Evolutionary conservation across 2,797 vertebrate genomes (phyloP).

Genomic region (Tamandua tetradactyla): DNA sequence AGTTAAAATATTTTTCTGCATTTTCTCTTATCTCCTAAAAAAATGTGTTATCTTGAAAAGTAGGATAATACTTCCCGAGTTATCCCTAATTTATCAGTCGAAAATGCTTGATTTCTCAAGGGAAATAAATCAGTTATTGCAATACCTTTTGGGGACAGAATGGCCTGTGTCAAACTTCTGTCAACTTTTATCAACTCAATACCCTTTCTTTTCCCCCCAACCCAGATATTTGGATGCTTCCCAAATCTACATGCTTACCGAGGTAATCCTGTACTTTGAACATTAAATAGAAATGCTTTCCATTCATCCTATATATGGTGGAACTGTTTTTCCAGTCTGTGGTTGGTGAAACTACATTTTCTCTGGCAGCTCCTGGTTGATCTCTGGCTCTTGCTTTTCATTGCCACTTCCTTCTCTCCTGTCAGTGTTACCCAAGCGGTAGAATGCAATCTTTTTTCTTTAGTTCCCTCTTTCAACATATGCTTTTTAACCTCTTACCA

Average conservation of each 20-base stretch:
- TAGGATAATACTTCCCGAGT: background rate
- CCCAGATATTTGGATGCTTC: constrained; percentile 39
- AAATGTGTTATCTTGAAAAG: constrained; percentile 25
- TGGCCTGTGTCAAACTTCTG: constrained; percentile 39
- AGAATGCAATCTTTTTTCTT: background rate
- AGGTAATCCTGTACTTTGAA: constrained; percentile 5
- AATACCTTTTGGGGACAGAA: background rate
- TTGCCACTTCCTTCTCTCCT: background rate
- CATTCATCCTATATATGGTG: background rate
- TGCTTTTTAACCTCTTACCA: background rate
- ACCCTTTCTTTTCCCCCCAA: background rate
- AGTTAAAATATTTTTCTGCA: background rate
- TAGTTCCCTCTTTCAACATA: background rate
- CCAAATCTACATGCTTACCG: constrained; percentile 28
- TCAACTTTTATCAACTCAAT: constrained; percentile 40
- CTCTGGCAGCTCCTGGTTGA: background rate
- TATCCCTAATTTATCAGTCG: constrained; percentile 32
- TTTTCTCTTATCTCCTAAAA: constrained; percentile 34
- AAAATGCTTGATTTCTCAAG: constrained; percentile 21
- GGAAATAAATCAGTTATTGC: constrained; percentile 3
- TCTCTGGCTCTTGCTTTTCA: background rate
- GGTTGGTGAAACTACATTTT: background rate
- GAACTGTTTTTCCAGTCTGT: background rate
- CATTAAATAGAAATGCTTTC: background rate
- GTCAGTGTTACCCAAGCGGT: background rate